Evolutionary conservation across 2,888 invertebrate genomes (phyloP).

Genomic region (Drosophila nr. medialis): DNA sequence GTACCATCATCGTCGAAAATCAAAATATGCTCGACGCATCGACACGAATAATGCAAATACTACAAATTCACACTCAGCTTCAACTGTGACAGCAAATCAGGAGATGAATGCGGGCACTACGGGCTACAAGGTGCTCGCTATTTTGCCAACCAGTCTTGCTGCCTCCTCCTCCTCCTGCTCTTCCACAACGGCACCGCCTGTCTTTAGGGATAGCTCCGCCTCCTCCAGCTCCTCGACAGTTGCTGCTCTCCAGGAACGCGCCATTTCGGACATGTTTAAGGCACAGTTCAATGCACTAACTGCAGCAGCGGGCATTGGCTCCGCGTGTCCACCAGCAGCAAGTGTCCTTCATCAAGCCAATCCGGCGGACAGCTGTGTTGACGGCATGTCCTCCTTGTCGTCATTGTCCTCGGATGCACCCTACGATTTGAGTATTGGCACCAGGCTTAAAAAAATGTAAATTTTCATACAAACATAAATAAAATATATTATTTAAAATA

Average conservation of each 20-base stretch:
- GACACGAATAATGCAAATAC: constrained; percentile 32
- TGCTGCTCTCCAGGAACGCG: constrained; percentile 68
- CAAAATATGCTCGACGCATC: constrained; percentile 60
- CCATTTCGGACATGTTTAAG: constrained; percentile 74
- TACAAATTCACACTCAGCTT: not conserved
- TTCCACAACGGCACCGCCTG: constrained; percentile 6
- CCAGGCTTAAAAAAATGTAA: constrained; percentile 71
- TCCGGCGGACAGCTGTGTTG: not conserved
- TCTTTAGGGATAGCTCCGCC: constrained; percentile 12
- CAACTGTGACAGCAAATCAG: constrained; percentile 8
- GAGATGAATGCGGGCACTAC: constrained; percentile 11
- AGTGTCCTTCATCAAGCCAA: constrained; percentile 1
- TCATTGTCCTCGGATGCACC: constrained; percentile 63
- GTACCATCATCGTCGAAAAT: constrained; percentile 65
- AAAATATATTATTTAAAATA: not conserved
- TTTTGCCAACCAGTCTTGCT: constrained; percentile 25
- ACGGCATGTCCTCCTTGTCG: constrained; percentile 7
- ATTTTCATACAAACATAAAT: not conserved
- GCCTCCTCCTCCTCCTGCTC: constrained; percentile 28
- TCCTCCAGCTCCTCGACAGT: constrained; percentile 32
- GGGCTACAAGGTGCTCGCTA: constrained; percentile 27
- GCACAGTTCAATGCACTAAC: constrained; percentile 70
- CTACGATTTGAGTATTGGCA: constrained; percentile 77
- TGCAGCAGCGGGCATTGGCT: constrained; percentile 47
- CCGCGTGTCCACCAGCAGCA: constrained; percentile 4